Evolutionary conservation across 2,113 vertebrate genomes (phyloP).

Genomic region (Siniperca chuatsi): DNA sequence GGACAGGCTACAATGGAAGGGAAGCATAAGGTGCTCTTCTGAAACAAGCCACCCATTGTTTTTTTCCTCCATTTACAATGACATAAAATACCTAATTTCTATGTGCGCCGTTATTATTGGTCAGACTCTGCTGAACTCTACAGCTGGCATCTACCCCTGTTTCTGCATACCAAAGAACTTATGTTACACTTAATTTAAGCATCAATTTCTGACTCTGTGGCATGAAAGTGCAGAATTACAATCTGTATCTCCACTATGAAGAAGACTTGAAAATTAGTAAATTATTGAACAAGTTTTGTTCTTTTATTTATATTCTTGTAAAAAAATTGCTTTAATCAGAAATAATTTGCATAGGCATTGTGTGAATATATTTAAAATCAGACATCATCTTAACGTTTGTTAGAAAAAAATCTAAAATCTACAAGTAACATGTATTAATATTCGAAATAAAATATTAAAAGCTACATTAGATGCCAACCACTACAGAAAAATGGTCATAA

Average conservation of each 20-base stretch:
- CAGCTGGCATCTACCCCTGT: conserved; percentile 9
- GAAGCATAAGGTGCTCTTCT: conserved; percentile 41
- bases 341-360: not conserved
- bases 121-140: conserved; percentile 28
- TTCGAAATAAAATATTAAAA: not conserved
- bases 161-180: conserved; percentile 6
- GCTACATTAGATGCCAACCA: not conserved
- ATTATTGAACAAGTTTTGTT: not conserved
- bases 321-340: conserved; percentile 13
- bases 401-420: not conserved
- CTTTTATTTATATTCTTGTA: conserved; percentile 21
- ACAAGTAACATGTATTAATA: not conserved
- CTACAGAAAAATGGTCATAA: not conserved
- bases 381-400: not conserved
- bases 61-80: conserved; percentile 30
- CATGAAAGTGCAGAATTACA: not conserved
- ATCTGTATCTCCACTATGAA: not conserved
- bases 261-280: not conserved
- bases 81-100: conserved; percentile 66
- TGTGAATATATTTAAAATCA: not conserved
- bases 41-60: conserved; percentile 80
- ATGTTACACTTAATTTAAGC: conserved; percentile 8
- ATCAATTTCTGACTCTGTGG: not conserved
- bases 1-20: conserved; percentile 45
- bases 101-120: conserved; percentile 36